Evolutionary conservation across 2,797 vertebrate species (phyloP), one percentile per base, ranked within the genome.

Genomic region (Cynodonichthys magdalenae): DNA sequence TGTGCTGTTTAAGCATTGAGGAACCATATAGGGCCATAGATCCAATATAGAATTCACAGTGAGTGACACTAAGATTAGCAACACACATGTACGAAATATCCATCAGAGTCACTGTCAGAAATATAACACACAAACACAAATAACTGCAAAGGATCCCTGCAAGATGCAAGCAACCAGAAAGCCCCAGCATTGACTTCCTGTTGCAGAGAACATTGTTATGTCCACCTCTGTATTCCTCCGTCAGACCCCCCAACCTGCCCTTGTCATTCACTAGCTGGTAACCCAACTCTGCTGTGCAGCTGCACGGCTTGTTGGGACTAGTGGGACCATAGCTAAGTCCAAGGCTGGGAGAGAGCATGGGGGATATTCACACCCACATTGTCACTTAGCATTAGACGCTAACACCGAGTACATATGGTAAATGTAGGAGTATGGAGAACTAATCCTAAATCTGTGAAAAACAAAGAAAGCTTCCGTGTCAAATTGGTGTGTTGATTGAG

Each of bases 211-310:
- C 69, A 61, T 84, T 86, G 87, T 86, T 81, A 78, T 80, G 71
- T 84, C 75, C 85, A 92, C 87, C 81, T 82, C 86, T 87, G 92
- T 90, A 70, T 71, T 72, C 63, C 69, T 71, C 65, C 49, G 69
- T 42, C 67, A 80, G 79, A 66, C 62, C 63, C 59, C 59, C 71
- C 89, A 95, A 95, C 94, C 95, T 96, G 95, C 90, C 93, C 87
- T 91, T 92, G 91, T 94, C 92, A 91, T 93, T 96, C 95, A 94
- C 73, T 63, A 72, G 77, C 44, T 79, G 88, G 95, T 95, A 96
- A 96, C 89, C 83, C 65, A 92, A 96, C n/a, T 78, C 90, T 74
- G 20, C 65, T 24, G 66, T 87, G 88, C 94, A 95, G 95, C 94
- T 95, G 94, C 87, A 89, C 86, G 84, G 88, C 91, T 90, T 82